Base-by-base conservation (phyloP, 2,113 vertebrate genomes). In the Galeopterus variegatus region DNA sequence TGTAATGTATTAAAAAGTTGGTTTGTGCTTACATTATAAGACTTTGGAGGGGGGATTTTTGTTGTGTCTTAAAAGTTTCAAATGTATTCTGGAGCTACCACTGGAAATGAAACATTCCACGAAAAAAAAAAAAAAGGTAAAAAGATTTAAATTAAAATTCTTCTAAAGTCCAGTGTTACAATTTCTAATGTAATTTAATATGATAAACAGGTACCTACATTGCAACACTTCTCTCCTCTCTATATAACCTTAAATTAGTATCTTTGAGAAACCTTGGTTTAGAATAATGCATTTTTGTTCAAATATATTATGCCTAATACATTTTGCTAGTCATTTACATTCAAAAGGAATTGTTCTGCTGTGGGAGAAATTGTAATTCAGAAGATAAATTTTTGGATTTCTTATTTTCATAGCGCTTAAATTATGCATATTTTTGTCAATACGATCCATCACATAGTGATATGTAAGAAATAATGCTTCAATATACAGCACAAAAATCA, bases 401-500 rank as follows among this genome's bases (percentile, higher is more conserved):
- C 70, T 60, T 82, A 12, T 73, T 90, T 94, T 90, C 94, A 80
- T 64, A 26, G 76, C 45, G 82, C 64, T 26, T 95, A 97, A 95
- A 96, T 96, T 93, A 91, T 94, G 80, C 79, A 72, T n/a, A 82
- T 56, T 96, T 77, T 93, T 92, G 41, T 89, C 31, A 96, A 76
- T 96, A 88, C 3, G 83, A 56, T 31, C 8, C 9, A 60, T 83
- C 86, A 75, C 24, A n/a, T 24, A 75, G 23, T 79, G 58, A 88
- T 97, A 83, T 45, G 56, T 82, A 96, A 90, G 76, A 97, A 96
- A 52, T 84, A 90, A 76, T 96, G 96, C 76, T 94, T 88, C 26
- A 83, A 14, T 67, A 54, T 8, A 18, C 45, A 36, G 54, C 56
- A 28, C 13, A 48, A 18, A 80, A 95, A 56, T 80, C 26, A 56